Base-by-base conservation (phyloP, 2,888 invertebrate species). In the Marronus borbonicus region DNA sequence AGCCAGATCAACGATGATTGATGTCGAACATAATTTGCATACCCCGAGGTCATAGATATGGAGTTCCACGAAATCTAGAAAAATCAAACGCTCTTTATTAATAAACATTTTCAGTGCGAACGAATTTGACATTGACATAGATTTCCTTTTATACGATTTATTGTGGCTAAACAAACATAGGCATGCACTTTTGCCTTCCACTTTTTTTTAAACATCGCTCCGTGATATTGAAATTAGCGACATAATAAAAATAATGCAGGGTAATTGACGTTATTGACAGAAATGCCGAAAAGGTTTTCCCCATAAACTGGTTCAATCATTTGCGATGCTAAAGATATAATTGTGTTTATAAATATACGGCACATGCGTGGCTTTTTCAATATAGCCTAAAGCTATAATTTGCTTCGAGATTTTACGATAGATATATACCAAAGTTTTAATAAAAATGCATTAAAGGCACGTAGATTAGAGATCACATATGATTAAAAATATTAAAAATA, bases 101-200 rank as follows among this genome's bases (percentile, higher is more conserved):
- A 20, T 68, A 72, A 58, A 39, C 20, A 58, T 72, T 72, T 58
- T 58, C 24, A 36, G 58, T 14, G 10, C 17, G 36, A 20, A 58
- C 20, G 4, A 31, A 39, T 58, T 72, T 17, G 72, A 72, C 72
- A 72, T 72, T 58, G 72, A 72, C 72, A 72, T 39, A 72, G 49
- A 68, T 58, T 72, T 58, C 17, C 58, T 72, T 72, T 72, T 72
- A 70, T 72, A 70, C 55, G 52, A 70, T 70, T 31, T 70, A 70
- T 72, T 58, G 58, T 58, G 20, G 39, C 39, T 4, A 58, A 36
- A 60, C 31, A 39, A 39, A 31, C 17, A 72, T 44, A 10, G 52
- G 10, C 52, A 28, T 70, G 12, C 36, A 55, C 58, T 60, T 44
- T 17, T 72, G 28, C n/a, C 7, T 2, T 58, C 31, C 7, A 44